Conservation (phyloP, 2,113 vertebrate species). For the Brienomyrus longianalis region DNA sequence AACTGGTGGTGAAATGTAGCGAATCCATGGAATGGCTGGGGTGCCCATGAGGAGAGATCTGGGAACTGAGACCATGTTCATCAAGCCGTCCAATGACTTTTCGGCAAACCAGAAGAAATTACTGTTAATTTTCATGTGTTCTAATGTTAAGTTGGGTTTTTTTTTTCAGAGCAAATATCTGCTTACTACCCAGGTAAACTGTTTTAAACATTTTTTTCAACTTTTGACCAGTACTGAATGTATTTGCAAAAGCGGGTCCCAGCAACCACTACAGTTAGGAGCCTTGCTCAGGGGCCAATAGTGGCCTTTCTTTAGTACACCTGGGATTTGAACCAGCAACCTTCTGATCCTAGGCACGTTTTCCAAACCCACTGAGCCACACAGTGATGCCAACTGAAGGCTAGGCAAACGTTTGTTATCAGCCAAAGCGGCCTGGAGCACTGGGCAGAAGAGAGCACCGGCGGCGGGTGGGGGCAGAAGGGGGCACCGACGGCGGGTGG, state of each 20-base stretch:
- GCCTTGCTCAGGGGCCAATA: background rate
- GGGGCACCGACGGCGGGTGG: background rate
- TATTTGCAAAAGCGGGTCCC: background rate
- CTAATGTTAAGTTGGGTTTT: background rate
- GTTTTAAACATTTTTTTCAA: background rate
- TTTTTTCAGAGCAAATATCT: background rate
- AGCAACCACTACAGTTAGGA: background rate
- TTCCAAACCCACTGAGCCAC: background rate
- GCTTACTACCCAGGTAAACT: background rate
- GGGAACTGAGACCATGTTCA: background rate
- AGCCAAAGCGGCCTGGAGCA: background rate
- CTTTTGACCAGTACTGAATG: background rate
- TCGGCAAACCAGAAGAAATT: background rate
- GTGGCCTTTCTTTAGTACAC: background rate
- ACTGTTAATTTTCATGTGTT: background rate
- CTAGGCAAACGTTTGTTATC: background rate
- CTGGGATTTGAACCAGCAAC: background rate
- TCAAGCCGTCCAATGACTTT: background rate
- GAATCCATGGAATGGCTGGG: background rate
- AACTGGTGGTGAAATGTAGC: background rate
- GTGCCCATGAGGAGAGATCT: background rate
- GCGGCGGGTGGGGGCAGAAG: background rate
- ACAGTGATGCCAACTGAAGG: background rate
- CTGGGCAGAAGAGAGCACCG: too few relatives aligned
- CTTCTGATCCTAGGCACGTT: background rate